These are phyloP conservation scores for Orius laevigatus DNA, from an alignment of 1,140 invertebrate species.

Conservation along the genomic window DNA sequence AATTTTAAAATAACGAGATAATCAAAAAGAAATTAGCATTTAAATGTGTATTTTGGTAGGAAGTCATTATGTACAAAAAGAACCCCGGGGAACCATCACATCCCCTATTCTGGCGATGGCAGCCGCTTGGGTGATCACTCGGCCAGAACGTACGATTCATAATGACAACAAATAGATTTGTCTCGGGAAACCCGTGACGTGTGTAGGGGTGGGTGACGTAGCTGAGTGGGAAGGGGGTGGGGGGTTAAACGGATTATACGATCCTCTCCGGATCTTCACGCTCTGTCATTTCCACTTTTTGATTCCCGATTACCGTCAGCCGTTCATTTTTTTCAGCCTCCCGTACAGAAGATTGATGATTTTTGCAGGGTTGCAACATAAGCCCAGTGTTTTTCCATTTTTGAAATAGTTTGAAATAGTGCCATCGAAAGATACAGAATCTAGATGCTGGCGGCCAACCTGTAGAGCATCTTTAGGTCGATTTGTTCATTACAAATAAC, in stretches of 20 bases:
- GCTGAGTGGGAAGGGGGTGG: not conserved
- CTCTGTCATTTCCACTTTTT: slow-evolving; percentile 12
- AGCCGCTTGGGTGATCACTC: slow-evolving; percentile 5
- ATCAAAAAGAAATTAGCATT: not conserved
- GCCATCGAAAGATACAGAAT: no score
- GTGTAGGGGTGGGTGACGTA: no score
- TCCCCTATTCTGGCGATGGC: no score
- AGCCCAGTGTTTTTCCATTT: no score
- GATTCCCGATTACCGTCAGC: slow-evolving; percentile 10
- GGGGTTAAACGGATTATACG: slow-evolving; percentile 8
- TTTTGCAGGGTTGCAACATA: no score
- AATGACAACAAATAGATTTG: slow-evolving; percentile 12
- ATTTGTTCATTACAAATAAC: no score
- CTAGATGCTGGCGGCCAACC: no score
- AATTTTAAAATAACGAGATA: not conserved
- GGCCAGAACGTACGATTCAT: slow-evolving; percentile 4
- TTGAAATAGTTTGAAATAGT: no score
- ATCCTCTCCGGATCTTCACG: slow-evolving; percentile 11
- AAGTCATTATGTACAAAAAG: slow-evolving; percentile 5
- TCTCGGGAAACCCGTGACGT: not conserved
- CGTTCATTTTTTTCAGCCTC: slow-evolving; percentile 2
- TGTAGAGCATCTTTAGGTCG: no score
- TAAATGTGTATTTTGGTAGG: slow-evolving; percentile 1
- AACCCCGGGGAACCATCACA: no score
- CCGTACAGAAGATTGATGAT: no score